Conservation (phyloP, 2,888 invertebrate genomes). For the Esperia sulphurella region DNA sequence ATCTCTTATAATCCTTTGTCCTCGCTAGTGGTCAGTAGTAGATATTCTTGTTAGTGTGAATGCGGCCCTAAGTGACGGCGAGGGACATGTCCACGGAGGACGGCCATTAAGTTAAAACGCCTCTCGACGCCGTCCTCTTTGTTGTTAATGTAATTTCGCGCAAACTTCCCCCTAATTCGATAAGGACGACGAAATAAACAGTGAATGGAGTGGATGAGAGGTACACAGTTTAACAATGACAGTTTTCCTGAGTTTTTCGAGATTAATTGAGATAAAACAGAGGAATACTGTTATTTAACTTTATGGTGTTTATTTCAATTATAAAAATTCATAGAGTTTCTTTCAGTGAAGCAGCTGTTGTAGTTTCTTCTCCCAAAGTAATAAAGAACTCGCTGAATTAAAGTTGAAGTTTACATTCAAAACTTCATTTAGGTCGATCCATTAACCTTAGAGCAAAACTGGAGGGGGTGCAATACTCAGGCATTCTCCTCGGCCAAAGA, state of each 20-base stretch:
- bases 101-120: constrained; percentile 50
- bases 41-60: constrained; percentile 7
- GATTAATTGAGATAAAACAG: constrained; percentile 2
- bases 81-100: constrained; percentile 36
- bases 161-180: constrained; percentile 52
- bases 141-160: constrained; percentile 53
- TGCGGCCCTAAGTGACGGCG: constrained; percentile 41
- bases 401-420: too few relatives aligned
- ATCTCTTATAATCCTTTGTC: neutral
- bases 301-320: neutral
- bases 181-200: constrained; percentile 47
- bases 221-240: constrained; percentile 25
- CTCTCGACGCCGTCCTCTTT: constrained; percentile 40
- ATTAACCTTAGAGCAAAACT: too few relatives aligned
- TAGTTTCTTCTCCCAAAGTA: too few relatives aligned
- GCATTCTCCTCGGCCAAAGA: too few relatives aligned
- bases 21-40: neutral
- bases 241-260: constrained; percentile 13
- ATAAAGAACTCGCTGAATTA: too few relatives aligned
- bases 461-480: too few relatives aligned
- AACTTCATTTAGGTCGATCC: too few relatives aligned
- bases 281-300: neutral
- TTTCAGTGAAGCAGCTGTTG: too few relatives aligned
- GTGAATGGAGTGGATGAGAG: constrained; percentile 24
- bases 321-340: too few relatives aligned